These are phyloP conservation scores for Ceyx erithaca DNA, from an alignment of 2,797 vertebrate genomes.

Conservation along the genomic window DNA sequence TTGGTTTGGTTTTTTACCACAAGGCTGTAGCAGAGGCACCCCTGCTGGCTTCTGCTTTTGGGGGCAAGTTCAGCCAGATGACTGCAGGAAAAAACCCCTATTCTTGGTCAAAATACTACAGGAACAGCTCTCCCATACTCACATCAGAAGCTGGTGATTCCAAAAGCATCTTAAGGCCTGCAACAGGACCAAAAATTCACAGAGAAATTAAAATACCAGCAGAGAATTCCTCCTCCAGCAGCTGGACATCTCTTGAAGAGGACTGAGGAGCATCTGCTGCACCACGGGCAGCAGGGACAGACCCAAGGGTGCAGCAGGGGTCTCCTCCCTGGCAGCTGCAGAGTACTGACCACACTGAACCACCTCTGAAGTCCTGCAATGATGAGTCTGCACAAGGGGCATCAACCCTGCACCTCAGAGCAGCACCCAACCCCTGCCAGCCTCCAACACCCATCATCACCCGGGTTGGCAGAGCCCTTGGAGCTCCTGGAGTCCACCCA, in stretches of 20 bases:
- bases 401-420: background rate
- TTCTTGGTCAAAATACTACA: background rate
- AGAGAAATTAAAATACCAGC: background rate
- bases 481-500: too few relatives aligned
- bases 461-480: too few relatives aligned
- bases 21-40: background rate
- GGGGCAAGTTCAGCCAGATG: fast-evolving
- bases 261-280: too few relatives aligned
- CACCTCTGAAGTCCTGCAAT: too few relatives aligned
- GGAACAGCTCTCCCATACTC: background rate
- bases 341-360: too few relatives aligned
- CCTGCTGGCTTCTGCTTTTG: background rate
- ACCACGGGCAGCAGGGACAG: too few relatives aligned
- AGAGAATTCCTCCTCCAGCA: background rate
- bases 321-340: too few relatives aligned
- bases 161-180: background rate
- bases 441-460: too few relatives aligned
- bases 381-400: too few relatives aligned
- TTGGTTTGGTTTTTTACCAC: too few relatives aligned
- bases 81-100: fast-evolving
- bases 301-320: too few relatives aligned
- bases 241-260: too few relatives aligned
- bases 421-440: background rate
- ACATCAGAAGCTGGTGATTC: background rate
- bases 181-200: background rate